A percentile compares a stretch with the other conserved stretches of the same genome.
Evolutionary conservation across 92 coral and sea anemone species (phyloP).

Genomic region (Virgularia gustaviana): DNA sequence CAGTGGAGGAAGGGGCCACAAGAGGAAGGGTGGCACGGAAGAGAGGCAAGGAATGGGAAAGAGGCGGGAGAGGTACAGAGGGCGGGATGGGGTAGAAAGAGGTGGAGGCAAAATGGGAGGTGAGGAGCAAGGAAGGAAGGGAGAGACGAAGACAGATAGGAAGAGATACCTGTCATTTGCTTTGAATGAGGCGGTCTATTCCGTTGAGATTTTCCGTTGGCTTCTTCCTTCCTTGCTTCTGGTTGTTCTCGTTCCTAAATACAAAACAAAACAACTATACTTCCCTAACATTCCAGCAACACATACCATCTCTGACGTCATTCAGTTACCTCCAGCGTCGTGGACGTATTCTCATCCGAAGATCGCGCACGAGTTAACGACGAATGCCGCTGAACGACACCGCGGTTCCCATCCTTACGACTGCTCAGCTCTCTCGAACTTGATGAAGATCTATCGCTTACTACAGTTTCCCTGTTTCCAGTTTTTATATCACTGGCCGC

Average conservation of each 20-base stretch:
- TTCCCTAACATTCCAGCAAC: no score
- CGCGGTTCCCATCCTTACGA: background rate
- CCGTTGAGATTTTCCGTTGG: background rate
- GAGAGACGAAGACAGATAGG: no score
- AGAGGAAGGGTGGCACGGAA: no score
- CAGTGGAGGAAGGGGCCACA: no score
- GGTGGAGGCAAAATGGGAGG: no score
- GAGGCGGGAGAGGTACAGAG: no score
- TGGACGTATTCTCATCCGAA: background rate
- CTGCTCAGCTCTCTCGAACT: conserved; percentile 5
- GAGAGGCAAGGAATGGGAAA: no score
- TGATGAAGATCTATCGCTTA: background rate
- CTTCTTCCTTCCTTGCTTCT: conserved; percentile 27
- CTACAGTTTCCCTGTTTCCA: background rate
- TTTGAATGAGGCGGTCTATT: background rate
- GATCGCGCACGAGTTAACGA: conserved; percentile 8
- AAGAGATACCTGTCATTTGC: conserved; percentile 10
- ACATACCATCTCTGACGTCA: no score
- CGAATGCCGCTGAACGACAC: background rate
- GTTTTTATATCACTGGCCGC: conserved; percentile 51
- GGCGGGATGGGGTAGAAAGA: no score
- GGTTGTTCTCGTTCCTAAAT: conserved; percentile 34
- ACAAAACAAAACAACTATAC: no score
- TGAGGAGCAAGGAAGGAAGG: no score
- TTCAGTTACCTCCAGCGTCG: conserved; percentile 23